phyloP scores from a whole-genome alignment of 2,797 vertebrate genomes.

The Odontamblyopus lacepedii region DNA sequence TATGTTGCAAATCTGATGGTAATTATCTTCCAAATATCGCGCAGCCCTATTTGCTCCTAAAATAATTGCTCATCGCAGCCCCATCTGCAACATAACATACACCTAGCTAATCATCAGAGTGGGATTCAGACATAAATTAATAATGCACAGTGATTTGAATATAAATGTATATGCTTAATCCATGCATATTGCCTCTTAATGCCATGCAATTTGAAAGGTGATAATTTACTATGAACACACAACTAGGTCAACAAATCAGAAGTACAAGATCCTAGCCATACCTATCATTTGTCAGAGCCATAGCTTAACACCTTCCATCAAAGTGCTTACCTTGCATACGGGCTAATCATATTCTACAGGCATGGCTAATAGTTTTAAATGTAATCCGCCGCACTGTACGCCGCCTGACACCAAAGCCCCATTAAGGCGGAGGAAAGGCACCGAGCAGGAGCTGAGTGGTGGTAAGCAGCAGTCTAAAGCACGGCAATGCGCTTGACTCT shows the following conservation, averaged over 20 bases:
- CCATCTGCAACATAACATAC: neutral
- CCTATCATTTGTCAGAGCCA: conserved; percentile 4
- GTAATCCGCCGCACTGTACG: conserved; percentile 27
- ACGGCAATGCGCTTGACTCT: conserved; percentile 71
- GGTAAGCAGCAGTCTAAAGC: conserved; percentile 59
- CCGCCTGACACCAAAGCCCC: conserved; percentile 41
- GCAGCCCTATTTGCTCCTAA: neutral
- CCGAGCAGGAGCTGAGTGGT: conserved; percentile 20
- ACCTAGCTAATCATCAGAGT: neutral
- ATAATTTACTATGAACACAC: neutral
- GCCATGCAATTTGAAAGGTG: neutral
- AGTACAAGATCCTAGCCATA: too few species aligned
- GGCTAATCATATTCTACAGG: conserved; percentile 55
- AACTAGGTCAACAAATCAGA: neutral
- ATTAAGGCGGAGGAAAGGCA: conserved; percentile 45
- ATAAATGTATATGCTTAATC: neutral
- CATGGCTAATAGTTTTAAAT: conserved; percentile 36
- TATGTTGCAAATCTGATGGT: too few species aligned
- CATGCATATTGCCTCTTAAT: neutral
- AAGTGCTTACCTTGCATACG: conserved; percentile 62
- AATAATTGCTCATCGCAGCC: neutral
- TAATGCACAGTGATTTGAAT: conserved; percentile 17
- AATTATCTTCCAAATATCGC: too few species aligned
- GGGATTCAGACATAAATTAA: neutral
- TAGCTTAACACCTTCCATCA: conserved; percentile 27